Evolutionary conservation across 2,113 vertebrate species (phyloP).

Genomic region (Lutjanus erythropterus): DNA sequence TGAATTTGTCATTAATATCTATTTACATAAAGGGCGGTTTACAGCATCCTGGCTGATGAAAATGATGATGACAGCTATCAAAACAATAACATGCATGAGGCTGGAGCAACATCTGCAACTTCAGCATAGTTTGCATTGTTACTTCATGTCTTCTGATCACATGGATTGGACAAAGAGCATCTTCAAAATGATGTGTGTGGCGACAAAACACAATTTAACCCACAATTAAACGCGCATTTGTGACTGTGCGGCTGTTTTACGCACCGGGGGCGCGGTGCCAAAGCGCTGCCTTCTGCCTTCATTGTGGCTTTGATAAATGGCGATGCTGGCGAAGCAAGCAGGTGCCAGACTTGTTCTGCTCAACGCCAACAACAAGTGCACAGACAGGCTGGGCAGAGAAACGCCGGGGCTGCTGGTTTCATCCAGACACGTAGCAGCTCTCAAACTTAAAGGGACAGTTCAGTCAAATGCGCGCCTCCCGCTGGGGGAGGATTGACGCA

Average conservation of each 20-base stretch:
- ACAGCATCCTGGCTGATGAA: neutral
- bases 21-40: neutral
- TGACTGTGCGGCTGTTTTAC: constrained; percentile 35
- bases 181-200: neutral
- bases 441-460: constrained; percentile 62
- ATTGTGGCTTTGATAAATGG: constrained; percentile 62
- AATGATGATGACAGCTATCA: neutral
- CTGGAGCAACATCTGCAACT: constrained; percentile 29
- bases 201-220: neutral
- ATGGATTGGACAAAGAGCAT: neutral
- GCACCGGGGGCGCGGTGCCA: constrained; percentile 41
- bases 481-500: constrained; percentile 26
- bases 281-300: constrained; percentile 44
- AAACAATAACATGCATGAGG: constrained; percentile 18
- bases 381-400: constrained; percentile 32
- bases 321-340: constrained; percentile 64
- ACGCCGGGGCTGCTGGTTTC: constrained; percentile 18
- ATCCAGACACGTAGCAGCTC: constrained; percentile 48
- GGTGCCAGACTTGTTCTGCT: constrained; percentile 68
- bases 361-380: constrained; percentile 59
- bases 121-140: neutral
- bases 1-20: neutral
- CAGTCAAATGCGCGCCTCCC: neutral
- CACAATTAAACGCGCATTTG: neutral
- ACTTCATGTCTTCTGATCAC: neutral